Conservation (phyloP, 2,797 vertebrate species). For the Danio aesculapii region DNA sequence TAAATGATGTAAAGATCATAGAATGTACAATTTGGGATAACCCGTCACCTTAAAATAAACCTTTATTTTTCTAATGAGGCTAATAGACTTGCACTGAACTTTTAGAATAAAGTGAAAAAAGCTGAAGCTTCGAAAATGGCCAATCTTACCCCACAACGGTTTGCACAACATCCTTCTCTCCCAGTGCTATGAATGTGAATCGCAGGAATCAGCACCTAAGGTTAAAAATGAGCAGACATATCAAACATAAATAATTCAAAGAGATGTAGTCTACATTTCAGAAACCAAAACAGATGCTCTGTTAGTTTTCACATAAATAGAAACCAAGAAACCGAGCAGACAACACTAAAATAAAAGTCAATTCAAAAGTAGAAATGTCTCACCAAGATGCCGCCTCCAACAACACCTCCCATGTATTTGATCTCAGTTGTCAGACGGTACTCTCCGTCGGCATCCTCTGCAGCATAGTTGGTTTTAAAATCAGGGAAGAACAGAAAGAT, state of each 20-base stretch:
- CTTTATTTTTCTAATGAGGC: background rate
- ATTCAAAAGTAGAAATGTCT: constrained; percentile 40
- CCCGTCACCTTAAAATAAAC: background rate
- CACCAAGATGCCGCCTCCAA: constrained; percentile 80
- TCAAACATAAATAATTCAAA: background rate
- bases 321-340: background rate
- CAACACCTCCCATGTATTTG: constrained; percentile 77
- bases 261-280: background rate
- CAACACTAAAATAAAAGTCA: background rate
- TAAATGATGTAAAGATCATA: constrained; percentile 6
- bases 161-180: constrained; percentile 75
- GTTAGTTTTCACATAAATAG: background rate
- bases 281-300: background rate
- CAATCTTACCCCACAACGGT: constrained; percentile 79
- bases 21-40: background rate
- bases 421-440: constrained; percentile 70
- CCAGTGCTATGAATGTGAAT: constrained; percentile 81
- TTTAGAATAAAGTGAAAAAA: background rate
- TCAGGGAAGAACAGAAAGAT: constrained; percentile 79
- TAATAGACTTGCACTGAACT: background rate
- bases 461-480: constrained; percentile 45
- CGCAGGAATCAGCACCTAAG: constrained; percentile 77
- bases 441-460: fast-evolving
- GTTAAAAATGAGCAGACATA: background rate
- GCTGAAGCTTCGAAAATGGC: no score